Base-by-base conservation (phyloP, 2,113 vertebrate genomes). In the Eulemur rufifrons region DNA sequence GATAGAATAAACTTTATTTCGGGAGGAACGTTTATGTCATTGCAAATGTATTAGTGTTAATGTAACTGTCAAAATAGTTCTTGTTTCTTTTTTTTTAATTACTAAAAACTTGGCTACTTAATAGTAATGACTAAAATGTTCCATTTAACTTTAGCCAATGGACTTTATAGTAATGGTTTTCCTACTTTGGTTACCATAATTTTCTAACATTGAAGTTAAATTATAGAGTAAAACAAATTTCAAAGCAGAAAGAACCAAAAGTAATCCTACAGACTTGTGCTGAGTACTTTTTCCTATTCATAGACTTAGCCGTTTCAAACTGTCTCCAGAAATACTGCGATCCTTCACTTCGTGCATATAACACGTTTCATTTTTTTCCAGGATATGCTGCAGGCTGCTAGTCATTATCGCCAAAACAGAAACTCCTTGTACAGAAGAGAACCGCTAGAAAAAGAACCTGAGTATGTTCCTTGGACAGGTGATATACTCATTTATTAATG, bases 401-500 rank as follows among this genome's bases (percentile, higher is more conserved):
- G 96, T 96, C 99, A 99, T 86, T 99, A 99, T 98, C 98, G 99
- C 89, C 99, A 99, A 1, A 99, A 98, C 34, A 99, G 99, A 98
- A 98, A 98, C 42, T 99, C 98, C 74, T 94, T 99, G 29, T 99
- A 99, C 97, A 98, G 98, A 98, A 98, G 97, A 6, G 98, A 99
- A 17, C 98, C 98, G 2, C 68, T 93, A 17, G 97, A 98, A 80
- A 95, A 98, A 50, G 99, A 99, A 77, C 99, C 99, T 0, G 99
- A 99, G 94, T 99, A 99, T 95, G 93, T 99, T 96, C 99, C 99
- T 0, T 99, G 99, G 99, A 99, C 99, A 98, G 99, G 99, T 99
- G 52, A 21, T 3, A 17, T 5, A 15, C 83, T 37, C 42, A 45
- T 25, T 37, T 78, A 21, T 12, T 77, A n/a, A 50, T 25, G 18